Evolutionary conservation across 2,888 invertebrate genomes (phyloP), one percentile per base, ranked within the genome.

Genomic region (Heliconius cydno): DNA sequence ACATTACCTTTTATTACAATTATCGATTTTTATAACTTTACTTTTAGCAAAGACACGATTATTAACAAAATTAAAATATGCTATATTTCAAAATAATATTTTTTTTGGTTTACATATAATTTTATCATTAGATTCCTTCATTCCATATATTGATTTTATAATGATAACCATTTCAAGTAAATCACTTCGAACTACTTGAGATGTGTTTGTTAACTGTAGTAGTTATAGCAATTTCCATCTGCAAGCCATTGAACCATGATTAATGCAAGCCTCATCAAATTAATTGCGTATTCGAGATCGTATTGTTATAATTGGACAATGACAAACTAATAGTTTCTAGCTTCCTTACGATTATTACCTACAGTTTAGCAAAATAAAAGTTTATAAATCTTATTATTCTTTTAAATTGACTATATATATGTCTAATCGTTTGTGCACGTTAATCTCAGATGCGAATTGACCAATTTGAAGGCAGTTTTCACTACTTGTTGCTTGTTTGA

Each of bases 211-310:
- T 73, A 60, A 60, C 73, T 73, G 34, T 73, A 34, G 60, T 73
- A 34, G 73, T 73, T 73, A 73, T 60, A 73, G 60, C 60, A 79
- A 78, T 80, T 79, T 82, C 79, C 79, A 82, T 81, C 78, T 79
- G 78, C 74, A 34, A 82, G 79, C 82, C 78, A 82, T 82, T 82
- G 78, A 71, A 73, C 76, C 86, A 85, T 79, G 70, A 77, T 80
- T 82, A 81, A 82, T 84, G 82, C 82, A 75, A 76, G 80, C 74
- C 77, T 79, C 81, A 80, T 84, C 80, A 83, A 84, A 85, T 86
- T 86, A 86, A 86, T 85, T 84, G 83, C 83, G 85, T 86, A 88
- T 87, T 88, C 86, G 85, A 86, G 85, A 86, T 85, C 84, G 85
- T 83, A 86, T 85, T 84, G 82, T 82, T 83, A 85, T 87, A 85